phyloP scores from a whole-genome alignment of 2,888 invertebrate species.

The Epirrhoe tristata region DNA sequence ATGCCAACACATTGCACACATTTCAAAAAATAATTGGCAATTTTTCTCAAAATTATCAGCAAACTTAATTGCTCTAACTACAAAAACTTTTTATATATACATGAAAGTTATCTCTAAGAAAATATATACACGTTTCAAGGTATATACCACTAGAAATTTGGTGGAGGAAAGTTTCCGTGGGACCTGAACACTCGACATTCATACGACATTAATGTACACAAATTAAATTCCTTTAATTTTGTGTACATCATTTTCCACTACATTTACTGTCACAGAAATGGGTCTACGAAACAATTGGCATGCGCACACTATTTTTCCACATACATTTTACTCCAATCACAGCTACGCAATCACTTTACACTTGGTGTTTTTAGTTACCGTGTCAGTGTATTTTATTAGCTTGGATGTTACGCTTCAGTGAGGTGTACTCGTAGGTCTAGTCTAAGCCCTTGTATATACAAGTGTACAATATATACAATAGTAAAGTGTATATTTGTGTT shows the following conservation, averaged over 20 bases:
- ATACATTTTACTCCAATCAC: slow-evolving; percentile 51
- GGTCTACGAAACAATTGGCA: slow-evolving; percentile 72
- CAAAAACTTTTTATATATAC: not conserved
- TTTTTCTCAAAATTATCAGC: not conserved
- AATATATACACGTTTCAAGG: not conserved
- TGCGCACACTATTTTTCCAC: slow-evolving; percentile 54
- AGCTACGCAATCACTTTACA: slow-evolving; percentile 49
- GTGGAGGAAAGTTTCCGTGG: slow-evolving; percentile 5
- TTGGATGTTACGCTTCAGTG: slow-evolving; percentile 49
- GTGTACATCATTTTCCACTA: slow-evolving; percentile 27
- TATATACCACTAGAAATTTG: slow-evolving; percentile 3
- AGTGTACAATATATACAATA: not conserved
- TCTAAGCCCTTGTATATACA: slow-evolving; percentile 36
- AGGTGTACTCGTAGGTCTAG: slow-evolving; percentile 55
- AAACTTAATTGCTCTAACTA: not conserved
- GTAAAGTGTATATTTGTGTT: slow-evolving; percentile 51
- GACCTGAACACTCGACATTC: slow-evolving; percentile 46
- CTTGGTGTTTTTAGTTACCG: slow-evolving; percentile 46
- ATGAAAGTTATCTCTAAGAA: not conserved
- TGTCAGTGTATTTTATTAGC: slow-evolving; percentile 51
- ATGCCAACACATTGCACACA: slow-evolving; percentile 85
- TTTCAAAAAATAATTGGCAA: slow-evolving; percentile 59
- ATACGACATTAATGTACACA: slow-evolving; percentile 27
- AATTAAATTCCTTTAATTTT: slow-evolving; percentile 34
- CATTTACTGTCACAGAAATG: slow-evolving; percentile 73